A percentile compares a stretch with the other conserved stretches of the same genome.
These are phyloP conservation scores for Scophthalmus maximus DNA, from an alignment of 2,113 vertebrate species.

Conservation along the genomic window DNA sequence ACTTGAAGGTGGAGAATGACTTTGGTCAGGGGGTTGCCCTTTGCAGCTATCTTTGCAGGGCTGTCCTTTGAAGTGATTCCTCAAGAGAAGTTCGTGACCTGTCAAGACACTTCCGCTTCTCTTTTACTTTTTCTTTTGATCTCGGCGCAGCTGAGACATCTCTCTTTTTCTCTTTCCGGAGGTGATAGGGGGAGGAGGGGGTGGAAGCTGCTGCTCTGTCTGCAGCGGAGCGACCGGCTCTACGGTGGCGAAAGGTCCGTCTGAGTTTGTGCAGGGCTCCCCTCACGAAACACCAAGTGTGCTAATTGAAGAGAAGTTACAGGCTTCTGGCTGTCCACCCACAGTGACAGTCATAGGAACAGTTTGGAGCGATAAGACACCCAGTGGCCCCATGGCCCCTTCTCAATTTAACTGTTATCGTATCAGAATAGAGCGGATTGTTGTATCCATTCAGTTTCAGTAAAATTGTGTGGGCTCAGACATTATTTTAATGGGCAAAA, in stretches of 20 bases:
- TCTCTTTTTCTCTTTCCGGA: constrained; percentile 62
- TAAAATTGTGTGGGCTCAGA: constrained; percentile 20
- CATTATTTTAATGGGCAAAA: constrained; percentile 29
- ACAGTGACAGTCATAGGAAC: constrained; percentile 49
- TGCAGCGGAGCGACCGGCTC: constrained; percentile 47
- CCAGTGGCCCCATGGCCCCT: constrained; percentile 30
- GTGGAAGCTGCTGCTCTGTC: constrained; percentile 29
- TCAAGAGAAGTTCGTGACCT: constrained; percentile 11
- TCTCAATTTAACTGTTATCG: constrained; percentile 39
- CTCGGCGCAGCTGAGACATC: constrained; percentile 61
- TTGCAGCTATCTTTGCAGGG: constrained; percentile 47
- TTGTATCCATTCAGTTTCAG: constrained; percentile 15
- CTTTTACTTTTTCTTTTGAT: constrained; percentile 57
- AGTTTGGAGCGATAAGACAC: constrained; percentile 49
- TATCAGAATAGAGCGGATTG: constrained; percentile 31
- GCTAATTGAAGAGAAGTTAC: constrained; percentile 57
- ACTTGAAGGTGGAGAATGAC: background rate
- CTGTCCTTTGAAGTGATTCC: constrained; percentile 60
- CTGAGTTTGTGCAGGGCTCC: constrained; percentile 70
- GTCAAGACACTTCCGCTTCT: constrained; percentile 52
- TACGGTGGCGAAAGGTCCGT: constrained; percentile 72
- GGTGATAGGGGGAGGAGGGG: constrained; percentile 63
- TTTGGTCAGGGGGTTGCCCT: background rate
- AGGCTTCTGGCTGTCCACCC: constrained; percentile 61
- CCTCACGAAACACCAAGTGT: constrained; percentile 53